These are phyloP conservation scores for Drosophila macrothrix DNA, from an alignment of 2,888 invertebrate genomes.

Conservation along the genomic window DNA sequence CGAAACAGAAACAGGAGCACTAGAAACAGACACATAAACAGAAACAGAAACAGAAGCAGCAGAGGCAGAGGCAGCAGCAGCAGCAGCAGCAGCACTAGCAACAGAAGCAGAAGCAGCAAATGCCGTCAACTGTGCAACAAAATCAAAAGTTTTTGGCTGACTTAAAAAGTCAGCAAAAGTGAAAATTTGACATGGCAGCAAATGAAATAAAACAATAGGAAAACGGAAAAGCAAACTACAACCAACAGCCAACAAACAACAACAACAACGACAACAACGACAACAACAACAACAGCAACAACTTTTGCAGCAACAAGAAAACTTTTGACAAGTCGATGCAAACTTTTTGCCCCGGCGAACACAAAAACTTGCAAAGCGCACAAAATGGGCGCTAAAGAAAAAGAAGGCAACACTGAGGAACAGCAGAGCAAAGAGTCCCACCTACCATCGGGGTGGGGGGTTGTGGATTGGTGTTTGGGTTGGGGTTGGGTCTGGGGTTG, in stretches of 20 bases:
- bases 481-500: not conserved
- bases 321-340: conserved; percentile 69
- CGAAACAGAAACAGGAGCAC: not conserved
- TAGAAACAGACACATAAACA: conserved; percentile 4
- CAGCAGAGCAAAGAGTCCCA: conserved; percentile 4
- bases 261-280: conserved; percentile 14
- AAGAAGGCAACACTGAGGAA: conserved; percentile 23
- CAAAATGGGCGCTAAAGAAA: conserved; percentile 64
- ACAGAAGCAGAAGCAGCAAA: conserved; percentile 11
- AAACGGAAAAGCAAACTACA: conserved; percentile 40
- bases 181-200: conserved; percentile 74
- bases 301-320: conserved; percentile 48
- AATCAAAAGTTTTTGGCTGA: conserved; percentile 60
- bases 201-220: conserved; percentile 68
- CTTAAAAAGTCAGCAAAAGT: conserved; percentile 79
- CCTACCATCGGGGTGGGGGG: not conserved
- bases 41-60: not conserved
- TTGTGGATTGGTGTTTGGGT: not conserved
- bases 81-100: not conserved
- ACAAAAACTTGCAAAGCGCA: conserved; percentile 58
- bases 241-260: conserved; percentile 20
- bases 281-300: conserved; percentile 27
- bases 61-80: not conserved
- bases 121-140: conserved; percentile 31
- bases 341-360: conserved; percentile 63